These are phyloP conservation scores for Autographa gamma DNA, from an alignment of 2,888 invertebrate species.

Conservation along the genomic window DNA sequence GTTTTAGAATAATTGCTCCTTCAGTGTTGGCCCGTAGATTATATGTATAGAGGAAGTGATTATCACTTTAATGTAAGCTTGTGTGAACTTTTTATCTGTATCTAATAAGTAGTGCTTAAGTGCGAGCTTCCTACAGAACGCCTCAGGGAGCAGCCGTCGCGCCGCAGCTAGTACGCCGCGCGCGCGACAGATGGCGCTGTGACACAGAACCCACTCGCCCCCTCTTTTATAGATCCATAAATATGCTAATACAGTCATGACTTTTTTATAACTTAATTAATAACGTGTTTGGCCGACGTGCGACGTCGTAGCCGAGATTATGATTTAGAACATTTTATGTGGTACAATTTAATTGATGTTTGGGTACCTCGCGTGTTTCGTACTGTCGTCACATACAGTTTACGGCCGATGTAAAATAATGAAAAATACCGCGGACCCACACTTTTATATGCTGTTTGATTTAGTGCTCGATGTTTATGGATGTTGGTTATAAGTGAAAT, in stretches of 20 bases:
- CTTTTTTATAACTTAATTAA: slow-evolving; percentile 88
- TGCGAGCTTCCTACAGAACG: neutral
- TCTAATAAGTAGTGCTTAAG: neutral
- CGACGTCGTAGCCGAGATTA: slow-evolving; percentile 73
- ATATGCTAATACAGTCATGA: slow-evolving; percentile 87
- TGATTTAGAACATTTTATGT: slow-evolving; percentile 85
- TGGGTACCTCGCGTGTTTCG: slow-evolving; percentile 76
- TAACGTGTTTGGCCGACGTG: slow-evolving; percentile 77
- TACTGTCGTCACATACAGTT: slow-evolving; percentile 77
- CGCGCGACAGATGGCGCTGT: slow-evolving; percentile 49
- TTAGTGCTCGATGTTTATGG: slow-evolving; percentile 76
- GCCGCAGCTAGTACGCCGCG: slow-evolving; percentile 7
- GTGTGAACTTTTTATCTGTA: no score
- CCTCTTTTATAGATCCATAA: slow-evolving; percentile 79
- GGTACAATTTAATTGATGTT: slow-evolving; percentile 84
- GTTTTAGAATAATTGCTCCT: no score
- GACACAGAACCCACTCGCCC: slow-evolving; percentile 50
- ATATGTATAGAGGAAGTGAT: no score
- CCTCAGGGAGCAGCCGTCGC: neutral
- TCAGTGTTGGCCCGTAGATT: no score
- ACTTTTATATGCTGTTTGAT: slow-evolving; percentile 75
- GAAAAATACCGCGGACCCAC: slow-evolving; percentile 78
- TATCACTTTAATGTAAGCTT: no score
- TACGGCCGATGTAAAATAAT: slow-evolving; percentile 85
- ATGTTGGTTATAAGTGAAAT: slow-evolving; percentile 63